Evolutionary conservation across 2,113 vertebrate species (phyloP).

Genomic region (Calypte anna): DNA sequence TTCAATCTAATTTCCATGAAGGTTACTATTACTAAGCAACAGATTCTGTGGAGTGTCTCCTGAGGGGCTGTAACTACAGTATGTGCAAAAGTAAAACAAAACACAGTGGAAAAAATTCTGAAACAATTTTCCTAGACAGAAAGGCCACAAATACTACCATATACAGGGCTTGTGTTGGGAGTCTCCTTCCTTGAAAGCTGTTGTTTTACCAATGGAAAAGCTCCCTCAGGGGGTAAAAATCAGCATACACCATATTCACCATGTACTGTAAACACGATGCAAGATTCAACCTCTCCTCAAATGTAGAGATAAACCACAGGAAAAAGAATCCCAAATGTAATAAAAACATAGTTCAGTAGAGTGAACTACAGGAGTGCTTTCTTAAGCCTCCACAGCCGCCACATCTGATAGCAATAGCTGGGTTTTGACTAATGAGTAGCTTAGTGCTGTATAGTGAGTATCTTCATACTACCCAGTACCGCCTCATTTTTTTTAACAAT

Average conservation of each 20-base stretch:
- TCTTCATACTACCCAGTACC: background rate
- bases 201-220: background rate
- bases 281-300: background rate
- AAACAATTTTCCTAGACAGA: background rate
- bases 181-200: background rate
- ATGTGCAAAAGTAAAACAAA: conserved; percentile 16
- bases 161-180: background rate
- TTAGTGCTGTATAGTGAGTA: background rate
- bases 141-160: background rate
- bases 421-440: background rate
- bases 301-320: background rate
- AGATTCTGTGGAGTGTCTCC: conserved; percentile 75
- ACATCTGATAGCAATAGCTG: background rate
- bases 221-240: fast-evolving
- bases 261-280: background rate
- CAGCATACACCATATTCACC: fast-evolving
- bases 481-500: background rate
- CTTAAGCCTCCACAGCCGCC: background rate
- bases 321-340: background rate
- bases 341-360: background rate
- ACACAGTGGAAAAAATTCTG: background rate
- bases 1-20: conserved; percentile 78
- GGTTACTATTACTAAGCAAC: conserved; percentile 83
- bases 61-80: conserved; percentile 20
- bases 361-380: too few relatives aligned